These are phyloP conservation scores for Acleris sparsana DNA, from an alignment of 2,888 invertebrate species.

Conservation along the genomic window DNA sequence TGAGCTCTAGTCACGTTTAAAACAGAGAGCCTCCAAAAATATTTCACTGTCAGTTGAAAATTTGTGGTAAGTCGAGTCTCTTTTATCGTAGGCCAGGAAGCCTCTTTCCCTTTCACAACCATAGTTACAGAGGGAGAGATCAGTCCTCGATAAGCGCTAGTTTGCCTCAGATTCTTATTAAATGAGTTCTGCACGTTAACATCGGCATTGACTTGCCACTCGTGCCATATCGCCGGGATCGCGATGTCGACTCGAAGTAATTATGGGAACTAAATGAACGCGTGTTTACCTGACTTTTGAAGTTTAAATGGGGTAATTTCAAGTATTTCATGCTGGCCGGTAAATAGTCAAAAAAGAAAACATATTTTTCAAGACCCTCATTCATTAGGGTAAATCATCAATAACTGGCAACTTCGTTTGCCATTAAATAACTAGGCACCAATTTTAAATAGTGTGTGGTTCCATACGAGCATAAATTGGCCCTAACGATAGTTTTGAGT, in stretches of 20 bases:
- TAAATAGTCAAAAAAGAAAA: not conserved
- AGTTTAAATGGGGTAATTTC: slow-evolving; percentile 1
- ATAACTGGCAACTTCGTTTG: no score
- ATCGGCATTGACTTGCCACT: slow-evolving; percentile 19
- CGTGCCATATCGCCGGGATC: slow-evolving; percentile 13
- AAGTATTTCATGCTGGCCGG: not conserved
- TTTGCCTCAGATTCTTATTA: slow-evolving; percentile 1
- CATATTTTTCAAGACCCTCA: not conserved
- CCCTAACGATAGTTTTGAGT: no score
- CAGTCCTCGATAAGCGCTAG: not conserved
- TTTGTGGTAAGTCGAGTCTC: no score
- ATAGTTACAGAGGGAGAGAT: not conserved
- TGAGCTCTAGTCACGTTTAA: no score
- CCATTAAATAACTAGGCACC: no score
- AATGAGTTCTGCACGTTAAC: slow-evolving; percentile 10
- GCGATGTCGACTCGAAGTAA: slow-evolving; percentile 12
- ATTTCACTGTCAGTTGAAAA: no score
- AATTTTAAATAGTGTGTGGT: no score
- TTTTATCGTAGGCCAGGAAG: no score
- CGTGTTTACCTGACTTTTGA: slow-evolving; percentile 1
- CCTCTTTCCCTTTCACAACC: not conserved
- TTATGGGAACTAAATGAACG: slow-evolving; percentile 17
- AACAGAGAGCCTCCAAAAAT: no score
- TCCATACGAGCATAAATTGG: no score
- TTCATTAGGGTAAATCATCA: no score